Percentiles rank a stretch among this genome's conserved stretches.
These are phyloP conservation scores for Enteromius radiatus DNA, from an alignment of 2,797 vertebrate genomes.

Conservation along the genomic window DNA sequence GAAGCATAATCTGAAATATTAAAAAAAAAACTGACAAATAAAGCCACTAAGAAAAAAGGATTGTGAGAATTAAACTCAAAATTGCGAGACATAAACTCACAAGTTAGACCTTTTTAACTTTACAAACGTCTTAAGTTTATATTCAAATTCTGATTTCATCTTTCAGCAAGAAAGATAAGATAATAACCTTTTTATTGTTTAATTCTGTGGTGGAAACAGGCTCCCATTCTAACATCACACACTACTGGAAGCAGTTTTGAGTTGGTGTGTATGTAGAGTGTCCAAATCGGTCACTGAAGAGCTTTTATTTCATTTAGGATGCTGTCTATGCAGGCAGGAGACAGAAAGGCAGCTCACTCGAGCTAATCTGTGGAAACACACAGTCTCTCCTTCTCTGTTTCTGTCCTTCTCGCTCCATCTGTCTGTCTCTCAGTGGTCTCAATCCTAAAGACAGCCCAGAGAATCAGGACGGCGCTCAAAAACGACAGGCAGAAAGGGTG, in stretches of 20 bases:
- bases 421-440: slow-evolving; percentile 23
- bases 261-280: neutral
- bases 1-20: too few species aligned
- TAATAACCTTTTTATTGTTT: too few species aligned
- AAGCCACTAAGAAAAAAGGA: neutral
- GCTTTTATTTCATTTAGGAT: slow-evolving; percentile 2
- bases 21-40: neutral
- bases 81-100: neutral
- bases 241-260: neutral
- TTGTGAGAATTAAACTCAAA: neutral
- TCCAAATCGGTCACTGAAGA: neutral
- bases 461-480: neutral
- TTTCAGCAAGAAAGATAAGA: too few species aligned
- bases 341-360: neutral
- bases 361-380: slow-evolving; percentile 19
- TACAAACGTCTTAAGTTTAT: neutral
- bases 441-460: slow-evolving; percentile 7
- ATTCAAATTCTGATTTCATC: neutral
- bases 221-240: neutral
- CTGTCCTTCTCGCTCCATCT: slow-evolving; percentile 16
- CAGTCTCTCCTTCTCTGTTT: slow-evolving; percentile 15
- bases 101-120: too few species aligned
- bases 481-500: slow-evolving; percentile 1
- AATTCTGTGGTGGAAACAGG: neutral
- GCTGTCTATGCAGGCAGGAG: neutral